Percentiles rank a stretch among this genome's conserved stretches.
phyloP scores from a whole-genome alignment of 2,797 vertebrate species.

The Mastacembelus armatus region DNA sequence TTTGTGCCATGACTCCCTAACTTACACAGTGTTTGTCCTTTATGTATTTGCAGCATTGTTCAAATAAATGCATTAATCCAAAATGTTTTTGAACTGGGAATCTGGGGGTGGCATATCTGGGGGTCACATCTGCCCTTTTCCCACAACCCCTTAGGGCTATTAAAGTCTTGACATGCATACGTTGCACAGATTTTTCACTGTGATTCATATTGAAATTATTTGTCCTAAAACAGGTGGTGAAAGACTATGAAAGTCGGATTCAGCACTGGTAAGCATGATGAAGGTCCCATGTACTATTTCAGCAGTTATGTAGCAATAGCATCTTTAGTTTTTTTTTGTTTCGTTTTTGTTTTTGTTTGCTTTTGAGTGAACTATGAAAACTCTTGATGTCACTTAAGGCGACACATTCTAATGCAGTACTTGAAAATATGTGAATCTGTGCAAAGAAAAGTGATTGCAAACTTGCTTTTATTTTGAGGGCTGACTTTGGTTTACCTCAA shows the following conservation, averaged over 20 bases:
- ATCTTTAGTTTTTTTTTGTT: neutral
- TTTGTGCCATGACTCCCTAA: neutral
- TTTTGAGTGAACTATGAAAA: neutral
- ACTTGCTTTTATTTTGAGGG: neutral
- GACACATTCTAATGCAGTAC: neutral
- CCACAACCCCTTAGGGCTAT: neutral
- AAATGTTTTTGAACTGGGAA: neutral
- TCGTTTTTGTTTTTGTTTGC: no score
- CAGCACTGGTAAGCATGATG: slow-evolving; percentile 82
- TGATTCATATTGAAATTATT: slow-evolving; percentile 47
- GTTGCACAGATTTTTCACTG: neutral
- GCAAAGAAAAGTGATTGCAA: neutral
- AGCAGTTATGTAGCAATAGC: neutral
- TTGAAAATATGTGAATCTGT: neutral
- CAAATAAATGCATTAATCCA: neutral
- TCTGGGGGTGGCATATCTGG: neutral
- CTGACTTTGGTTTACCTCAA: neutral
- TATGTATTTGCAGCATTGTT: neutral
- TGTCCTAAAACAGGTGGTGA: slow-evolving; percentile 83
- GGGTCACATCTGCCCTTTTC: neutral
- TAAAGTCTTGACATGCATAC: neutral
- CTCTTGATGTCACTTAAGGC: neutral
- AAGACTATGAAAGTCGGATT: slow-evolving; percentile 81
- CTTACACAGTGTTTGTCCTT: neutral
- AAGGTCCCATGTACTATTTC: neutral